Conservation (phyloP, 2,113 vertebrate species). For the Eubucco bourcierii region DNA sequence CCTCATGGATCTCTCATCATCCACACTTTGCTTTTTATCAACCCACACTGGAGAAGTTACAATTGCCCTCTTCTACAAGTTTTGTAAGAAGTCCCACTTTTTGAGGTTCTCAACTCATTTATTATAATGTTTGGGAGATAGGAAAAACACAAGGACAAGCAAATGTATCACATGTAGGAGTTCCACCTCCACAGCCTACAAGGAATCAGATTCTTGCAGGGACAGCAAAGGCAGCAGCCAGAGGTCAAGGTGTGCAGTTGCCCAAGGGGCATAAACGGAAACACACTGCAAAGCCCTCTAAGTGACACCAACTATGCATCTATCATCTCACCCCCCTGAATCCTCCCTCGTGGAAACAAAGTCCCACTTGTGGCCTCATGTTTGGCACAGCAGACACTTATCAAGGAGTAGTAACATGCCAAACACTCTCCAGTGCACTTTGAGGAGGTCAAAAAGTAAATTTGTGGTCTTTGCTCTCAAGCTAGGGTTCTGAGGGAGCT, state of each 20-base stretch:
- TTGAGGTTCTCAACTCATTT: slow-evolving; percentile 5
- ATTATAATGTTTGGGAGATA: slow-evolving; percentile 20
- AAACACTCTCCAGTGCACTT: neutral
- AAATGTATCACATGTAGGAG: neutral
- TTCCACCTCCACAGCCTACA: neutral
- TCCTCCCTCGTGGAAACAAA: neutral
- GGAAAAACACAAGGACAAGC: neutral
- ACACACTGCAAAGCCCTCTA: neutral
- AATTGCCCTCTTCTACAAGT: neutral
- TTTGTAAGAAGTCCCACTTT: neutral
- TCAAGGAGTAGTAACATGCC: neutral
- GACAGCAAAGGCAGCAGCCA: neutral
- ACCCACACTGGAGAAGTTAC: neutral
- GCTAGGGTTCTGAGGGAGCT: neutral
- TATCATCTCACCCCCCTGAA: neutral
- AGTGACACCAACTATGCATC: neutral
- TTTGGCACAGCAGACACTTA: neutral
- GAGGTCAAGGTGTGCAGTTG: neutral
- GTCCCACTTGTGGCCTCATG: neutral
- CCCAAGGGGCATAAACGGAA: neutral
- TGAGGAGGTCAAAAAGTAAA: neutral
- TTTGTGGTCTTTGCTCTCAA: neutral
- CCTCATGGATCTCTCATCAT: too few relatives aligned
- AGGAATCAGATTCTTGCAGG: neutral
- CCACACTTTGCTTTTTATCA: neutral